A percentile compares a stretch with the other conserved stretches of the same genome.
These are phyloP conservation scores for Periphyllus acericola DNA, from an alignment of 2,888 invertebrate genomes.

Conservation along the genomic window DNA sequence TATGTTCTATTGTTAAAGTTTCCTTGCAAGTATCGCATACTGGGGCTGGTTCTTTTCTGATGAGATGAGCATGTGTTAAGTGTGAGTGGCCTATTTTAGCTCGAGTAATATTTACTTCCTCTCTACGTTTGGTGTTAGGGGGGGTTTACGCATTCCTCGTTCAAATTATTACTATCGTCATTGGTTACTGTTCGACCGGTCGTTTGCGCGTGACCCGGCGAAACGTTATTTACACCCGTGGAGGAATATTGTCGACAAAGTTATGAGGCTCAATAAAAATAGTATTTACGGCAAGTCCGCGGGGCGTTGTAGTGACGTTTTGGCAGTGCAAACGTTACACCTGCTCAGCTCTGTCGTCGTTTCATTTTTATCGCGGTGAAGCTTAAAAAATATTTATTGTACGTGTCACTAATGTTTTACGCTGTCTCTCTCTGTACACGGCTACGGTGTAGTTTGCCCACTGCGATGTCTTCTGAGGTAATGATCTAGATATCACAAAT, in stretches of 20 bases:
- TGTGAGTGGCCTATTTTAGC: too few relatives aligned
- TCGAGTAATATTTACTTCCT: too few relatives aligned
- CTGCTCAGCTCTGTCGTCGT: not conserved
- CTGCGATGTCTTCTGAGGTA: too few relatives aligned
- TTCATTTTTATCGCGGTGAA: not conserved
- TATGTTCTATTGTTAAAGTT: too few relatives aligned
- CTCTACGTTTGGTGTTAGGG: too few relatives aligned
- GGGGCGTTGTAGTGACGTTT: conserved; percentile 7
- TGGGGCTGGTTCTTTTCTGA: too few relatives aligned
- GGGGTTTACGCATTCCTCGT: too few relatives aligned
- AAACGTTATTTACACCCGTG: conserved; percentile 3
- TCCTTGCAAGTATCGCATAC: too few relatives aligned
- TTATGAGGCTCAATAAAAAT: conserved; percentile 15
- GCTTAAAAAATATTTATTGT: not conserved
- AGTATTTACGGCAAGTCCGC: not conserved
- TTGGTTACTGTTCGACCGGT: not conserved
- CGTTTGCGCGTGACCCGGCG: not conserved
- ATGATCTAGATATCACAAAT: not conserved
- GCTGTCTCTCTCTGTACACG: too few relatives aligned
- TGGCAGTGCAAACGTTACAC: conserved; percentile 13
- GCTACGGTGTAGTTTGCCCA: too few relatives aligned
- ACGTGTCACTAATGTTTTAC: not conserved
- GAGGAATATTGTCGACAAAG: conserved; percentile 6
- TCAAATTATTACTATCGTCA: too few relatives aligned
- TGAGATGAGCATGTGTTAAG: too few relatives aligned